Base-by-base conservation (phyloP, 2,888 invertebrate genomes). In the Dynastes hyllus region DNA sequence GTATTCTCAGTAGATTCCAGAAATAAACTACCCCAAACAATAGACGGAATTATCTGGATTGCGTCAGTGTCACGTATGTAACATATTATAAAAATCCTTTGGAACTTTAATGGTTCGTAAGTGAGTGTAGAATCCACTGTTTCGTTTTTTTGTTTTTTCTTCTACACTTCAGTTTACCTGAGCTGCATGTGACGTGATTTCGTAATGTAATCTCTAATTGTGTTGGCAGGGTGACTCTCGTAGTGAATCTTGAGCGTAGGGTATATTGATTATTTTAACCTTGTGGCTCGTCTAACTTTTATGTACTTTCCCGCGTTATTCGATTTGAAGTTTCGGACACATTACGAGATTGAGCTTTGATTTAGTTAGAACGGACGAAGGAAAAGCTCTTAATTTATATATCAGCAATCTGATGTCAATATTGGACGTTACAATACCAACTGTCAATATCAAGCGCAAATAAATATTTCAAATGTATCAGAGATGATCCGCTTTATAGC, bases 191-290 rank as follows among this genome's bases (percentile, higher is more conserved):
- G 69, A 69, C 29, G 50, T 69, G 69, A 69, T 69, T 69, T 51
- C 69, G 51, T 69, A 69, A 69, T 69, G 69, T 69, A 69, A 69
- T 69, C 69, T 51, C 51, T 69, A 69, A 69, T 69, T 69, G 51
- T 69, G 32, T 69, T 50, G 69, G 29, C 69, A 69, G 16, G 50
- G 69, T 69, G 69, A 69, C 51, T 69, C 51, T 29, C 51, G 50
- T 69, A 51, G 27, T 51, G 51, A 53, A 51, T 29, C 50, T 51
- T 69, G 50, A 40, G 50, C 69, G 63, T 63, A 6, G 32, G 32
- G 51, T 69, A 51, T 69, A 69, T 69, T 69, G 69, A 69, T 69
- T 69, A 69, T 51, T 51, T 51, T 51, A 69, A 51, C 69, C 69
- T 69, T 69, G 69, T 51, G 69, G 29, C 51, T 51, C 51, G 37